These are phyloP conservation scores for Miichthys miiuy DNA, from an alignment of 2,797 vertebrate species.

Conservation along the genomic window DNA sequence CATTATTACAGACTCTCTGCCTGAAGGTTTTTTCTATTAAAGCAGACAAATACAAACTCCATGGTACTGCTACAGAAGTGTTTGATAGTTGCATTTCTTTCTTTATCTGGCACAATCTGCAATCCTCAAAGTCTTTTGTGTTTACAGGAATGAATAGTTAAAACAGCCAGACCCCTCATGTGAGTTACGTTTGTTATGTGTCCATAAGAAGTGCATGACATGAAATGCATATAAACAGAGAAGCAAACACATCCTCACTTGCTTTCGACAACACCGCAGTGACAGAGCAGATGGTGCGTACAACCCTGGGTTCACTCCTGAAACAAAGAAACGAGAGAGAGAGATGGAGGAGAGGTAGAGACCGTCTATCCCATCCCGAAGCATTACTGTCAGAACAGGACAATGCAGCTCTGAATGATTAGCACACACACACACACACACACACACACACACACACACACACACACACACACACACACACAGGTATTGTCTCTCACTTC, in stretches of 20 bases:
- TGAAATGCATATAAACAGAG: constrained; percentile 6
- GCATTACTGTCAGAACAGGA: constrained; percentile 57
- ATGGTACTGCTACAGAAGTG: neutral
- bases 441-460: constrained; percentile 20
- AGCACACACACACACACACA: constrained; percentile 14
- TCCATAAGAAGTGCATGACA: neutral
- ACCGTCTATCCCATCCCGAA: constrained; percentile 24
- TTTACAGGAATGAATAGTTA: constrained; percentile 28
- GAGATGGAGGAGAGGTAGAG: neutral
- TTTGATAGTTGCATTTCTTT: too few relatives aligned
- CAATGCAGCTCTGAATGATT: constrained; percentile 56
- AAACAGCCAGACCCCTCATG: constrained; percentile 5
- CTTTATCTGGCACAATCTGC: too few relatives aligned
- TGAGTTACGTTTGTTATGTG: neutral
- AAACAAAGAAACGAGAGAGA: too few relatives aligned
- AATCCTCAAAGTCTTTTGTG: constrained; percentile 1
- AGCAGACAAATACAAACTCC: neutral
- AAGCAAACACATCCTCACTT: constrained; percentile 31
- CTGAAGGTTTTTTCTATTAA: neutral
- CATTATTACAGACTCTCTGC: neutral
- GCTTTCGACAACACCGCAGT: constrained; percentile 43
- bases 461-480: constrained; percentile 17
- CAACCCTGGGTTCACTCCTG: too few relatives aligned
- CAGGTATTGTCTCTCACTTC: too few relatives aligned
- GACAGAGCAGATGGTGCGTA: constrained; percentile 61